Evolutionary conservation across 2,113 vertebrate genomes (phyloP).

Genomic region (Cyrtonyx montezumae): DNA sequence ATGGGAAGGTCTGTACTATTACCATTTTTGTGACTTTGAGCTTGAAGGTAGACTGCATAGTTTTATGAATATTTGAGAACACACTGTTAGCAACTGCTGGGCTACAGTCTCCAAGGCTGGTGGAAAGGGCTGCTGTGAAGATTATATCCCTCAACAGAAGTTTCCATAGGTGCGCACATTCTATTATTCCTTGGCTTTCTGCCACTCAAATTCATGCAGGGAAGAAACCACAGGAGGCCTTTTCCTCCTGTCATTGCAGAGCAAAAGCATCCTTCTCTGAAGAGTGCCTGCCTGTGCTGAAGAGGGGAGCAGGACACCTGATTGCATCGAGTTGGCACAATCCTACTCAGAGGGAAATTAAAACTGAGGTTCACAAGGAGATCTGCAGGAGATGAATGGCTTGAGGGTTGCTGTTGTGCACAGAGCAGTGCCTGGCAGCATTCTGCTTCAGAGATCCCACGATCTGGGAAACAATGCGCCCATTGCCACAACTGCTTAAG

Average conservation of each 20-base stretch:
- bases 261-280: background rate
- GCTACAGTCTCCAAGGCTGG: background rate
- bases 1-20: background rate
- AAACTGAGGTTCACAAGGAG: background rate
- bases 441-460: background rate
- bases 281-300: background rate
- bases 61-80: conserved; percentile 13
- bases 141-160: background rate
- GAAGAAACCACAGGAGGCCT: background rate
- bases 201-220: background rate
- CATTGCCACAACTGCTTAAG: background rate
- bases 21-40: background rate
- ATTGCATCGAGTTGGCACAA: accelerated
- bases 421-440: background rate
- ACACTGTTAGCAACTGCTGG: background rate
- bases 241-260: background rate
- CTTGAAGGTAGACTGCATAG: background rate
- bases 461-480: background rate
- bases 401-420: background rate
- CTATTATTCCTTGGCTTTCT: background rate
- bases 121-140: background rate
- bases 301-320: background rate
- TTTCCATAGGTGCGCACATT: background rate
- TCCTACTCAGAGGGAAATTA: background rate
- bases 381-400: background rate